phyloP scores from a whole-genome alignment of 1,140 invertebrate genomes.

The Nephotettix cincticeps region DNA sequence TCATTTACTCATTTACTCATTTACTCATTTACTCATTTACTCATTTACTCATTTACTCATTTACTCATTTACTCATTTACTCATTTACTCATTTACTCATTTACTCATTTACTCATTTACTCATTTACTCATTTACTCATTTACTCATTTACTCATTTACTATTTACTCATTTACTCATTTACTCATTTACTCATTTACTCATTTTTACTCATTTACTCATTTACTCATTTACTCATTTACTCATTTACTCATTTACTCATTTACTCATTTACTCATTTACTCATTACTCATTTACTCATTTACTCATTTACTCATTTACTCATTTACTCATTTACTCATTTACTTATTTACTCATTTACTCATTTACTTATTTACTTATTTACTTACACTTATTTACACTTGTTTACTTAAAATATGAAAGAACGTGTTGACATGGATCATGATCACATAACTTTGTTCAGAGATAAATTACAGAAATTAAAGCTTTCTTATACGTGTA shows the following conservation, averaged over 20 bases:
- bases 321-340: conserved; percentile 34
- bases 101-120: conserved; percentile 20
- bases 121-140: conserved; percentile 14
- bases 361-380: neutral
- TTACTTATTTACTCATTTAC: conserved; percentile 26
- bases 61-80: conserved; percentile 16
- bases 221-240: conserved; percentile 11
- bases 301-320: conserved; percentile 34
- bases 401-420: neutral
- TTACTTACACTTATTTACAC: neutral
- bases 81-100: conserved; percentile 23
- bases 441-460: too few species aligned
- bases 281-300: conserved; percentile 35
- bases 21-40: neutral
- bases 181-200: conserved; percentile 3
- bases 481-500: too few species aligned
- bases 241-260: conserved; percentile 20
- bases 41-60: neutral
- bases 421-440: too few species aligned
- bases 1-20: too few species aligned
- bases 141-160: conserved; percentile 15
- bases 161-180: conserved; percentile 1
- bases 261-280: conserved; percentile 34
- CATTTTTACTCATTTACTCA: conserved; percentile 6
- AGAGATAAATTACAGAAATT: too few species aligned